Conservation (phyloP, 1,140 invertebrate genomes). For the Melanaphis sacchari region DNA sequence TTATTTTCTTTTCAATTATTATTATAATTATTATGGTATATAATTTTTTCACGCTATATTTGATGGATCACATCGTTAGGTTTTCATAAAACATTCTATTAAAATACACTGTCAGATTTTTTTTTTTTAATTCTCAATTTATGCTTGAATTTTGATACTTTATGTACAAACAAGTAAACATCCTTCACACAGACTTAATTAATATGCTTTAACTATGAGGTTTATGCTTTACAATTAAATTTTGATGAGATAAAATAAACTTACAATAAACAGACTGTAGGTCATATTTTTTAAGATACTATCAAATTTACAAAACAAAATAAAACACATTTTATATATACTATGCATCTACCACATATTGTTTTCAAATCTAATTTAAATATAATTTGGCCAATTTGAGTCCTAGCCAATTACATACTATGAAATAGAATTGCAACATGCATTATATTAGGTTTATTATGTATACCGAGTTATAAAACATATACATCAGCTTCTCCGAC, state of each 20-base stretch:
- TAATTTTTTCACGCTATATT: neutral
- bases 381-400: conserved; percentile 14
- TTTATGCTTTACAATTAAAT: neutral
- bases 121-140: neutral
- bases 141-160: neutral
- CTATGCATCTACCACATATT: neutral
- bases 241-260: neutral
- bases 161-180: neutral
- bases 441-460: neutral
- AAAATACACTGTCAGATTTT: neutral
- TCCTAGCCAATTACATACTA: neutral
- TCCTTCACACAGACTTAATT: neutral
- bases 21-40: neutral
- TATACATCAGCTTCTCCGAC: neutral
- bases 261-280: neutral
- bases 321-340: neutral
- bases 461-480: neutral
- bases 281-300: neutral
- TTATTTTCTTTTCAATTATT: conserved; percentile 6
- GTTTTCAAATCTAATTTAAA: conserved; percentile 13
- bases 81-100: neutral
- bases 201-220: neutral
- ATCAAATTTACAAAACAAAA: neutral
- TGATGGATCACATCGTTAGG: neutral
- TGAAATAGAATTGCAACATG: neutral